Evolutionary conservation across 1,140 invertebrate genomes (phyloP), one percentile per base, ranked within the genome.

Genomic region (Camponotus pennsylvanicus): DNA sequence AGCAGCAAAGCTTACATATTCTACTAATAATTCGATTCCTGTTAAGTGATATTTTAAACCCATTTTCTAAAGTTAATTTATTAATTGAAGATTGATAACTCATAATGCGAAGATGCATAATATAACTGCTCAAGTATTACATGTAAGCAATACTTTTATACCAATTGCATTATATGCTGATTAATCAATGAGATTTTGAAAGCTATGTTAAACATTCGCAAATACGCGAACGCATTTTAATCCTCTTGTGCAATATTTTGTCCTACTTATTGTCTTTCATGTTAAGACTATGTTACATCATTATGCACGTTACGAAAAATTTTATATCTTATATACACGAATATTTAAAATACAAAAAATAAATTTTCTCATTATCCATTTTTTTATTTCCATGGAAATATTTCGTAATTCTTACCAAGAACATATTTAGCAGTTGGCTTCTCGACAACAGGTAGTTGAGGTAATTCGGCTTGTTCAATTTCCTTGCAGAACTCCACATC

Each of bases 371-470:
- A 32, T 13, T 0, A 63, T 9, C 21, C 11, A 61, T 42, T 32
- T 5, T 83, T 75, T 42, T 77, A 52, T 27, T 37, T 11, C 9
- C 2, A 40, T 27, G 13, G 13, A 34, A 15, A 13, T 85, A 49
- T 18, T 1, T 37, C 21, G 1, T 27, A 32, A 37, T 49, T 92
- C 87, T 92, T 93, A 96, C 96, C 96, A 34, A 99, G 95, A 32
- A 99, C 97, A 95, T 98, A 98, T 95, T 97, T 97, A 34, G 98
- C 98, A 57, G 97, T 97, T 40, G 96, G 96, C 88, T 97, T 97
- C 83, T 97, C 96, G 55, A 96, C 94, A 89, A 96, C 95, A 0
- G 98, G 98, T 70, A 97, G 96, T 94, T 97, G 95, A 0, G 98
- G 98, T 55, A 99, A 94, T 49, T 96, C 94, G 5, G 96, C 95